Conservation (phyloP, 1,140 invertebrate genomes). For the Procambarus virginalis region DNA sequence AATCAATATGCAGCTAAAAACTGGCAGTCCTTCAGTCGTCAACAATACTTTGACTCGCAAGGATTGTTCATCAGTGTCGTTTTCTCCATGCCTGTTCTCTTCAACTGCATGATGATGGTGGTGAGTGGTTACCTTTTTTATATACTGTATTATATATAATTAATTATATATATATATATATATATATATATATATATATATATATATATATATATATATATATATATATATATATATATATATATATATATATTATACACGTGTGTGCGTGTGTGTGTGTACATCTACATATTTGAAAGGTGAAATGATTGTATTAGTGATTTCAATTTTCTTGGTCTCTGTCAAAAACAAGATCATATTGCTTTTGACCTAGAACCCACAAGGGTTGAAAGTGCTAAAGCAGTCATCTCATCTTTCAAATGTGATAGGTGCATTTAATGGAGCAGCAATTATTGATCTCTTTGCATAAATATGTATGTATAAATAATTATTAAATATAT, state of each 20-base stretch:
- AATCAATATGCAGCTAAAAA: conserved; percentile 89
- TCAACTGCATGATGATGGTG: conserved; percentile 94
- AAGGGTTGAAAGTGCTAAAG: too few species aligned
- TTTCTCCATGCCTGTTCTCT: conserved; percentile 90
- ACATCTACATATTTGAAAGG: too few species aligned
- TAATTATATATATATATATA: background rate
- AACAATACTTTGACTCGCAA: conserved; percentile 94
- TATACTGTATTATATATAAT: background rate
- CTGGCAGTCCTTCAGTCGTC: conserved; percentile 88
- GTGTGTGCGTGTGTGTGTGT: too few species aligned
- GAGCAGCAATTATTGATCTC: too few species aligned
- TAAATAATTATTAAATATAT: too few species aligned
- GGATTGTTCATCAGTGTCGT: conserved; percentile 94
- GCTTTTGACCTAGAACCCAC: too few species aligned
- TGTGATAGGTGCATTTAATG: too few species aligned
- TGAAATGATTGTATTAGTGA: too few species aligned
- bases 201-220: background rate
- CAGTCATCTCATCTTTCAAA: too few species aligned
- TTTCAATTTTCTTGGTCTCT: too few species aligned
- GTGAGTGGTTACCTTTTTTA: conserved; percentile 79
- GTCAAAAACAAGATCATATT: too few species aligned
- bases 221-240: background rate
- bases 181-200: background rate
- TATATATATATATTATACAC: background rate
- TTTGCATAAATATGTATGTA: too few species aligned